Evolutionary conservation across 2,797 vertebrate genomes (phyloP).

Genomic region (Acrocephalus scirpaceus): DNA sequence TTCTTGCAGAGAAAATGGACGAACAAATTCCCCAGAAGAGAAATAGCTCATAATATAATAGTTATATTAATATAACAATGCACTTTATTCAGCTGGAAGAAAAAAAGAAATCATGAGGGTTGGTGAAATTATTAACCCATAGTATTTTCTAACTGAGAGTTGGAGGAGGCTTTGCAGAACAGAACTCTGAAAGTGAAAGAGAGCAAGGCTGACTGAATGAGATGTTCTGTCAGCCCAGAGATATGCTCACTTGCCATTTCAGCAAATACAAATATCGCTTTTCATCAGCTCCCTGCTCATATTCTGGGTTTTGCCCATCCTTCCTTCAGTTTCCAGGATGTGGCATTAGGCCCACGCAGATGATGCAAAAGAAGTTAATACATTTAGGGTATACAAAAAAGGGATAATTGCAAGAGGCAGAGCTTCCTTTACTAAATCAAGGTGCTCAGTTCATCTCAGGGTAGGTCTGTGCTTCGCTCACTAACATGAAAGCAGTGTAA

Average conservation of each 20-base stretch:
- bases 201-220: neutral
- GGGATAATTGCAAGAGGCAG: neutral
- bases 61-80: neutral
- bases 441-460: neutral
- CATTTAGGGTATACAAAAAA: neutral
- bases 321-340: neutral
- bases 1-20: neutral
- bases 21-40: neutral
- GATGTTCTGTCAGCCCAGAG: neutral
- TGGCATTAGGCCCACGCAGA: neutral
- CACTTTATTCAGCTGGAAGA: neutral
- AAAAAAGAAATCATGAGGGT: neutral
- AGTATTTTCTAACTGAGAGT: neutral
- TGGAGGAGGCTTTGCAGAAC: neutral
- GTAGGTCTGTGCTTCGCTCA: neutral
- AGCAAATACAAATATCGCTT: neutral
- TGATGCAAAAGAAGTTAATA: neutral
- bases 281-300: neutral
- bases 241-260: neutral
- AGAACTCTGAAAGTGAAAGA: neutral
- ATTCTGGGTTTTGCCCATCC: neutral
- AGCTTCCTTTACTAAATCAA: neutral
- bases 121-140: neutral
- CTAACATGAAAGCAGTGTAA: neutral
- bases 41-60: neutral